Conservation (phyloP, 2,888 invertebrate genomes). For the Parnassius mnemosyne region DNA sequence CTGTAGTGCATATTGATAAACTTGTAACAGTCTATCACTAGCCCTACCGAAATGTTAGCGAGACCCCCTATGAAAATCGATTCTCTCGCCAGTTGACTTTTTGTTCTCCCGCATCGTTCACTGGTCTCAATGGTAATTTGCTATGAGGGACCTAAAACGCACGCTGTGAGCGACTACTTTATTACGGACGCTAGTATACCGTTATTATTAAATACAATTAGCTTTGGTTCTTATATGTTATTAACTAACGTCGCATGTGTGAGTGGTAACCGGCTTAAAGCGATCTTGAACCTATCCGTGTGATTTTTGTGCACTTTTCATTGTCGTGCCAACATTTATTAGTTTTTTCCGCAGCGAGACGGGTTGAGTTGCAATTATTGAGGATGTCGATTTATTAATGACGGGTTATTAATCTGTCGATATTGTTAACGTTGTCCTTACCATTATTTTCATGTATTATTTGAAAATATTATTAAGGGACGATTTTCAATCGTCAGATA, state of each 20-base stretch:
- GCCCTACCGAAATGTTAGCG: slow-evolving; percentile 47
- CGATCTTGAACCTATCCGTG: slow-evolving; percentile 46
- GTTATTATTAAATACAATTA: slow-evolving; percentile 61
- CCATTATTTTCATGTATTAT: too few relatives aligned
- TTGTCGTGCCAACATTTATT: slow-evolving; percentile 30
- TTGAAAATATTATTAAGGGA: background rate
- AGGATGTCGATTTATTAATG: slow-evolving; percentile 22
- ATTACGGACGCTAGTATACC: slow-evolving; percentile 56
- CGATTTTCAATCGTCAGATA: too few relatives aligned
- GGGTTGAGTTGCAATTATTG: slow-evolving; percentile 27
- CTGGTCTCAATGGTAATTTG: slow-evolving; percentile 50
- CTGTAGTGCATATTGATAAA: slow-evolving; percentile 20
- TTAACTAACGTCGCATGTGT: slow-evolving; percentile 41
- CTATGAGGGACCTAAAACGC: slow-evolving; percentile 52
- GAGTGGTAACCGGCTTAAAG: slow-evolving; percentile 48
- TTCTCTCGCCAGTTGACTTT: slow-evolving; percentile 48
- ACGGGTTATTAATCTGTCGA: slow-evolving; percentile 20
- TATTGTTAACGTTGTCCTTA: slow-evolving; percentile 4
- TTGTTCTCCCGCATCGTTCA: slow-evolving; percentile 59
- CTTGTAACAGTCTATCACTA: slow-evolving; percentile 36
- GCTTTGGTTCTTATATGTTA: slow-evolving; percentile 45
- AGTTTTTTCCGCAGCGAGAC: slow-evolving; percentile 29
- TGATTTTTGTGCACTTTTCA: slow-evolving; percentile 65
- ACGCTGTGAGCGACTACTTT: slow-evolving; percentile 44
- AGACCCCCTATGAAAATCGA: slow-evolving; percentile 56